Evolutionary conservation across 2,113 vertebrate species (phyloP).

Genomic region (Tachysurus fulvidraco): DNA sequence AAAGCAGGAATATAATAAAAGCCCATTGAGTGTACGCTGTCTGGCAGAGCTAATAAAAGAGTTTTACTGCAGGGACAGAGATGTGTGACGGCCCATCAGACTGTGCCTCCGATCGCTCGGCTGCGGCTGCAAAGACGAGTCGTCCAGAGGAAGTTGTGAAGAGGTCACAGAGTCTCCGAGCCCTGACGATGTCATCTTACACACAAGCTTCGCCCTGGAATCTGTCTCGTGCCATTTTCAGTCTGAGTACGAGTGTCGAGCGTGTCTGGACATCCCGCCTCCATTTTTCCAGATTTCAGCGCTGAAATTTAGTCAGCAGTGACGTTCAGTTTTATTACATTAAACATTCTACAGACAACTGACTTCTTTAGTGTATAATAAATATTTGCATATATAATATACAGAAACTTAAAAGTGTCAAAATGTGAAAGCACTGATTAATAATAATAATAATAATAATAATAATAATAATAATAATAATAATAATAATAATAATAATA

Average conservation of each 20-base stretch:
- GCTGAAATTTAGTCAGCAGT: not conserved
- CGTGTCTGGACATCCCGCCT: slow-evolving; percentile 35
- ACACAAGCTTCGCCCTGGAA: slow-evolving; percentile 33
- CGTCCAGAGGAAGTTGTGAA: slow-evolving; percentile 52
- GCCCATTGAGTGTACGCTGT: slow-evolving; percentile 32
- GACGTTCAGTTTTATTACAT: slow-evolving; percentile 29
- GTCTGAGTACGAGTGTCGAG: slow-evolving; percentile 33
- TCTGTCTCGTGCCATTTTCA: slow-evolving; percentile 43
- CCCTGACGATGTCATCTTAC: slow-evolving; percentile 43
- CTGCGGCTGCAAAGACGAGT: slow-evolving; percentile 14
- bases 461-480: not conserved
- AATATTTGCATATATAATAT: too few species aligned
- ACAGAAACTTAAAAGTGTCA: not conserved
- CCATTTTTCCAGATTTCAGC: slow-evolving; percentile 40
- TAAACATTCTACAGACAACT: slow-evolving; percentile 17
- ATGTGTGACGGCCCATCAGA: slow-evolving; percentile 41
- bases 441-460: slow-evolving; percentile 44
- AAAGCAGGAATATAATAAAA: slow-evolving; percentile 40
- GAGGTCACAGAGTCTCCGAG: slow-evolving; percentile 45
- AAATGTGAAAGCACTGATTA: slow-evolving; percentile 35
- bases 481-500: not conserved
- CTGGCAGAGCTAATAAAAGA: slow-evolving; percentile 40
- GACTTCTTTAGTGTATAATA: not conserved
- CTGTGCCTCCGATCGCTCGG: slow-evolving; percentile 9
- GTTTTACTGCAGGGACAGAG: slow-evolving; percentile 23